Base-by-base conservation (phyloP, 2,113 vertebrate genomes). In the Brachypteracias leptosomus region DNA sequence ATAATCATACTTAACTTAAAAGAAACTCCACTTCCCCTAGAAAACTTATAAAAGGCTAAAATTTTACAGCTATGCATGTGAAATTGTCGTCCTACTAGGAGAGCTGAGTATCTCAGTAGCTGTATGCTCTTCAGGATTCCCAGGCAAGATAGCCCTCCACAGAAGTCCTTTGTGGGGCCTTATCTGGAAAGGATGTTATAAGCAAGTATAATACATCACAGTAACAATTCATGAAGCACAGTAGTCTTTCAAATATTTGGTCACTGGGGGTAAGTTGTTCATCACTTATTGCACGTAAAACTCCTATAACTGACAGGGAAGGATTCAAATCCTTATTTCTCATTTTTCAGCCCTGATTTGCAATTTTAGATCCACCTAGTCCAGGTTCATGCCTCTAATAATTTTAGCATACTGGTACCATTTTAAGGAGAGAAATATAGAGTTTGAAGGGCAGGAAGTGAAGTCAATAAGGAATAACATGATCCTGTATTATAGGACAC, bases 221-320 rank as follows among this genome's bases (percentile, higher is more conserved):
- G 44, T 4, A 76, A 54, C 21, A 36, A 51, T 28, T 35, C 21
- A 61, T 35, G 25, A 72, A 73, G 15, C 13, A 59, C 29, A 36
- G 4, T 7, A 59, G 25, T 12, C 33, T 68, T 72, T 68, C 26
- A 72, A 54, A 67, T 10, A 80, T 84, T 68, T 80, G 31, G 29
- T 62, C 13, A 31, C 16, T 57, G 54, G 13, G 57, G 11, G 10
- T 29, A 81, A 59, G 11, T 22, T 5, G 9, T 44, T 85, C 40
- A 42, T 66, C 14, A 35, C 54, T 94, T 36, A 58, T 38, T 54
- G n/a, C 8, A 38, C 19, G 19, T 76, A 44, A 76, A 80, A 58
- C 11, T 81, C 17, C 29, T 35, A 18, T 33, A 67, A 19, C 20
- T 0, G 0, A n/a, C 0, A 2, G 28, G 13, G 24, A 84, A 76